Evolutionary conservation across 30 jellyfish, hydroid and myxozoan species (phyloP).

Genomic region (Turritopsis dohrnii): DNA sequence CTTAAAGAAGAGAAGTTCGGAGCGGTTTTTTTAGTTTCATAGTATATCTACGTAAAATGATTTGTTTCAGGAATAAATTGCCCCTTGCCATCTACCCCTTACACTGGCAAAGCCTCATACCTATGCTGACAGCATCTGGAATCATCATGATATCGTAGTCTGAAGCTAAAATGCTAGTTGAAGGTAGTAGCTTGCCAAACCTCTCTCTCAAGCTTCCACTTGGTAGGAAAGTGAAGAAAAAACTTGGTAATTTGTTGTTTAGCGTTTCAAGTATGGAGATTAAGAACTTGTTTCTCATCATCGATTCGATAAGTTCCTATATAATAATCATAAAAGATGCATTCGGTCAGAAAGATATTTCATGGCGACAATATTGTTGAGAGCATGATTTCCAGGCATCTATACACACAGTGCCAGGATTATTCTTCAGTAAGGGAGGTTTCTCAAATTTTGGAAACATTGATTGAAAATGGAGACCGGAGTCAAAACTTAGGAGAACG

Average conservation of each 20-base stretch:
- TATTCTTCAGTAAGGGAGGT: too few species aligned
- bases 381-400: too few species aligned
- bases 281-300: slow-evolving; percentile 23
- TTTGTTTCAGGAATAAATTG: too few species aligned
- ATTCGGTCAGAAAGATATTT: background rate
- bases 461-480: too few species aligned
- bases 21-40: too few species aligned
- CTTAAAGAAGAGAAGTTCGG: too few species aligned
- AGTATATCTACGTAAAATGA: too few species aligned
- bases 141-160: slow-evolving; percentile 46
- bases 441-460: too few species aligned
- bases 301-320: slow-evolving; percentile 1
- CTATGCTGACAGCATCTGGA: slow-evolving; percentile 27
- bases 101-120: background rate
- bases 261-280: slow-evolving; percentile 23
- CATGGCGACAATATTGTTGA: background rate
- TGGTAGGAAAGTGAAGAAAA: slow-evolving; percentile 41
- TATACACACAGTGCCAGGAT: too few species aligned
- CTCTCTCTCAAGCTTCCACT: slow-evolving; percentile 60
- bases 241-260: slow-evolving; percentile 41
- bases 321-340: background rate
- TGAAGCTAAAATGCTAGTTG: slow-evolving; percentile 45
- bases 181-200: slow-evolving; percentile 46
- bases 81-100: too few species aligned
- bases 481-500: too few species aligned